A percentile compares a stretch with the other conserved stretches of the same genome.
Evolutionary conservation across 2,113 vertebrate species (phyloP).

Genomic region (Aptenodytes forsteri): DNA sequence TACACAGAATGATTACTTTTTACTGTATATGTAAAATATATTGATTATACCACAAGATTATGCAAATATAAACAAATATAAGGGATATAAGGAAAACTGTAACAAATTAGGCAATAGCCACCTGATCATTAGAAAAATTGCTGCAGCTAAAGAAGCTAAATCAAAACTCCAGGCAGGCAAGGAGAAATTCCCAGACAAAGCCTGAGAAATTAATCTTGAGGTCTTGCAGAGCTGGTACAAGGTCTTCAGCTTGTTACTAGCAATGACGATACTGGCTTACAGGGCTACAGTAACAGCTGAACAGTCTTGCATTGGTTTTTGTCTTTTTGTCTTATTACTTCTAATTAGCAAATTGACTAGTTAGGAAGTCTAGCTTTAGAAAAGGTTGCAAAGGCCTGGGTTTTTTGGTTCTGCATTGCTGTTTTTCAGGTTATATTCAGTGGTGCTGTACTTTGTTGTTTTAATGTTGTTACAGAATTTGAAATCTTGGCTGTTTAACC

Average conservation of each 20-base stretch:
- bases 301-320: neutral
- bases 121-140: neutral
- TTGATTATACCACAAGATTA: neutral
- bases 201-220: neutral
- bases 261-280: neutral
- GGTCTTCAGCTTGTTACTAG: neutral
- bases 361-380: neutral
- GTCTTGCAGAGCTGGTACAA: neutral
- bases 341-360: neutral
- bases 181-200: neutral
- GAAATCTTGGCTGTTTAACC: neutral
- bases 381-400: neutral
- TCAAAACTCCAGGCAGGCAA: neutral
- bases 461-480: neutral
- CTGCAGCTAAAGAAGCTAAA: neutral
- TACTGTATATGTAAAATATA: neutral
- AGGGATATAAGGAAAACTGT: neutral
- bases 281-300: neutral
- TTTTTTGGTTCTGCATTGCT: neutral
- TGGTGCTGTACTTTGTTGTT: neutral
- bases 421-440: neutral
- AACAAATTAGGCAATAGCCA: neutral
- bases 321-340: neutral
- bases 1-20: neutral
- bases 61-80: neutral